phyloP scores from a whole-genome alignment of 2,888 invertebrate genomes.

The Abscondita cerata region DNA sequence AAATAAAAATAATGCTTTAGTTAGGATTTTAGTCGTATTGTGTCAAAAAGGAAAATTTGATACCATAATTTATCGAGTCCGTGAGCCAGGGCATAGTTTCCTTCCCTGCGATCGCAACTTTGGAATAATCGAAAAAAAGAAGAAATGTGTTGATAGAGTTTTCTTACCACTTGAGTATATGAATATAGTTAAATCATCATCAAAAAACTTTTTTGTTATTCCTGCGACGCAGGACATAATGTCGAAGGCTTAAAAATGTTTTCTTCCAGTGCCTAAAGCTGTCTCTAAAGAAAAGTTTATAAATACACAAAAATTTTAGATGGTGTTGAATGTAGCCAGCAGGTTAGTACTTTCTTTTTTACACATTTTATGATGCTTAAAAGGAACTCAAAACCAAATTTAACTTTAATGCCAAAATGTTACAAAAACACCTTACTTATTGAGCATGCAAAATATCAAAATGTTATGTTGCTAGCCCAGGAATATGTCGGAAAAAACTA shows the following conservation, averaged over 20 bases:
- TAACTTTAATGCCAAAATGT: conserved; percentile 7
- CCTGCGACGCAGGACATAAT: conserved; percentile 14
- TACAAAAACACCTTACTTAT: conserved; percentile 8
- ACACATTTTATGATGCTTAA: conserved; percentile 10
- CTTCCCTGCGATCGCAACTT: neutral
- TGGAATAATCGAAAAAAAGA: neutral
- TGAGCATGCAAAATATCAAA: conserved; percentile 12
- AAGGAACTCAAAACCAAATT: conserved; percentile 9
- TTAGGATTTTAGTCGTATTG: neutral
- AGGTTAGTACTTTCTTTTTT: conserved; percentile 2
- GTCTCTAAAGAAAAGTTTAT: neutral
- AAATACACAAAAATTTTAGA: conserved; percentile 13
- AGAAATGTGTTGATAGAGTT: neutral
- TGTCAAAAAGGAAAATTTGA: neutral
- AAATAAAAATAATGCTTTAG: neutral
- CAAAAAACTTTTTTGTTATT: conserved; percentile 16
- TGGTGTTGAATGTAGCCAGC: conserved; percentile 11
- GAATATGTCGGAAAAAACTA: conserved; percentile 9
- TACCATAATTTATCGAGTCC: neutral
- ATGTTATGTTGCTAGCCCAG: conserved; percentile 7
- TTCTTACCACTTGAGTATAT: conserved; percentile 8
- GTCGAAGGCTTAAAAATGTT: conserved; percentile 3
- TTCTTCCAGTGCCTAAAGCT: neutral
- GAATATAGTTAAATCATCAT: conserved; percentile 12
- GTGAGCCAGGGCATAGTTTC: neutral